Evolutionary conservation across 2,797 vertebrate species (phyloP), one percentile per base, ranked within the genome.

Genomic region (Percopsis omiscomaycus): DNA sequence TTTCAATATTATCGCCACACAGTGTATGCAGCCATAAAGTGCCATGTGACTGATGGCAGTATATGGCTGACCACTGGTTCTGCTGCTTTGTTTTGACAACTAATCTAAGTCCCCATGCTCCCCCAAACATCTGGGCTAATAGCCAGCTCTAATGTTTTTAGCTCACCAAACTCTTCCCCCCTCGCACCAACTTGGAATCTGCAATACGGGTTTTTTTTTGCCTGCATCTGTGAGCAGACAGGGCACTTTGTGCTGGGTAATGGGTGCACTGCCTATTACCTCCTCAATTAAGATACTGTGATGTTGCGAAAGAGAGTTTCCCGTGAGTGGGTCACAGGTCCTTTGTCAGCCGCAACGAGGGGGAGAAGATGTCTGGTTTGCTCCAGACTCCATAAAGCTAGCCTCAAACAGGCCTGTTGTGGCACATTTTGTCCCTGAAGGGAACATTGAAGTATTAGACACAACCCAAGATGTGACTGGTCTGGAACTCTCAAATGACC

Each of bases 181-280:
- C 67, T 70, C 64, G 59, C 47, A 50, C 68, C 42, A 68, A 58
- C 56, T 50, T 55, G 68, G 46, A 47, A 29, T 42, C 28, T 48
- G 22, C 10, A 3, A 9, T 29, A 15, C 9, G 37, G 37, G 8
- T 29, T 27, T 51, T 1, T 59, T 13, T 56, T 55, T 49, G 44
- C 61, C 30, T 28, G 42, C 13, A 15, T 46, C 46, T 60, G 47
- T 74, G 45, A 61, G 68, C 66, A 57, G 54, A 42, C 37, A 5
- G 53, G 69, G 65, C 66, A 73, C 78, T 69, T 61, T 61, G 53
- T 27, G 51, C 69, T 78, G 82, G 76, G 59, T 79, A 66, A 80
- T 75, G 73, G 70, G 68, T 69, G 63, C 56, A 69, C 13, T 13
- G 50, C 48, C 48, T 58, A 50, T 61, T 49, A 74, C 70, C 59